These are phyloP conservation scores for Caenorhabditis virilis DNA, from an alignment of 2,888 invertebrate genomes.

Conservation along the genomic window DNA sequence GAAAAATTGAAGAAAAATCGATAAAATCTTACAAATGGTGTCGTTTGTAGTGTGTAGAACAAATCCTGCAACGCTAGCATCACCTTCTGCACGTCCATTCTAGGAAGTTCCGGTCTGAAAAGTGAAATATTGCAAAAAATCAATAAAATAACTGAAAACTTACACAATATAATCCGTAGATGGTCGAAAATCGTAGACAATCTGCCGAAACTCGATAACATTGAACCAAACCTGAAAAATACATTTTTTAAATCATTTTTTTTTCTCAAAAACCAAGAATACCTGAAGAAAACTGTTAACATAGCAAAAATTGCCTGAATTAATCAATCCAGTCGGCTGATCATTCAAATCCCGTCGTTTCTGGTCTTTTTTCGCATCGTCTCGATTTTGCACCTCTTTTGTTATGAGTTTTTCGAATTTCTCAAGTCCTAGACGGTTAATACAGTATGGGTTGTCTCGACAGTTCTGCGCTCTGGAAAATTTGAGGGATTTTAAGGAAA, in stretches of 20 bases:
- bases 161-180: conserved; percentile 39
- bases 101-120: conserved; percentile 36
- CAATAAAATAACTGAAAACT: not conserved
- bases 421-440: conserved; percentile 61
- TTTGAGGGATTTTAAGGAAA: no score
- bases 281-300: conserved; percentile 67
- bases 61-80: conserved; percentile 62
- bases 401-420: conserved; percentile 63
- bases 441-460: conserved; percentile 61
- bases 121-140: not conserved
- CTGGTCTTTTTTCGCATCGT: conserved; percentile 41
- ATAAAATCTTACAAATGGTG: conserved; percentile 58
- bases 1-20: not conserved
- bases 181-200: conserved; percentile 62
- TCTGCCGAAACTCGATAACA: conserved; percentile 62
- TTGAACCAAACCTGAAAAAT: conserved; percentile 68
- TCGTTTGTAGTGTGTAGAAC: conserved; percentile 59
- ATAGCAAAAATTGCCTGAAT: conserved; percentile 65
- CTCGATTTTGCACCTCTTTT: conserved; percentile 30
- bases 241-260: no score
- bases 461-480: conserved; percentile 47
- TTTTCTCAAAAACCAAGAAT: no score
- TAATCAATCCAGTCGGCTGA: conserved; percentile 61
- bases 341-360: conserved; percentile 50
- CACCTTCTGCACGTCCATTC: conserved; percentile 58